These are phyloP conservation scores for Nannoperca australis DNA, from an alignment of 2,797 vertebrate species.

Conservation along the genomic window DNA sequence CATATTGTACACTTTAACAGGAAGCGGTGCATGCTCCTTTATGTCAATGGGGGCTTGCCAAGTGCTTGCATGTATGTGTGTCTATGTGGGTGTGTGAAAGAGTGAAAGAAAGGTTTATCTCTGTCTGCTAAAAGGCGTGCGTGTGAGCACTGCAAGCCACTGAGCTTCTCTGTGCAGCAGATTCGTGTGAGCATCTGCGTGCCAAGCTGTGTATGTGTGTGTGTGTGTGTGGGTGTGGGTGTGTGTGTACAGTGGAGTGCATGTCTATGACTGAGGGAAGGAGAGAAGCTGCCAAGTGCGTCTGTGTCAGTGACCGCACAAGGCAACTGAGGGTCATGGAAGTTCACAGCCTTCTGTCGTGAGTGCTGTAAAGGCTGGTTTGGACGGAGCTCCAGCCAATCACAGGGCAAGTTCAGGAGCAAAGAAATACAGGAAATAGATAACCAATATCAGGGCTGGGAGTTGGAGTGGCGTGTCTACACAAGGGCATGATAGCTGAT, in stretches of 20 bases:
- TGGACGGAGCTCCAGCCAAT: conserved; percentile 55
- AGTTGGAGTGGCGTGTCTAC: conserved; percentile 30
- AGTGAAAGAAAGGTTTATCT: conserved; percentile 80
- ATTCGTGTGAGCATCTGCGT: conserved; percentile 75
- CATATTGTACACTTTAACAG: conserved; percentile 55
- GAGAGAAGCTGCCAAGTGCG: conserved; percentile 76
- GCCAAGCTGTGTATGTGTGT: conserved; percentile 56
- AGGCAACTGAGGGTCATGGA: conserved; percentile 81
- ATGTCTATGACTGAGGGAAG: conserved; percentile 65
- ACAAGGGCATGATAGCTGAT: conserved; percentile 42
- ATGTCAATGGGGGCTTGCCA: conserved; percentile 68
- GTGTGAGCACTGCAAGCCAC: conserved; percentile 75
- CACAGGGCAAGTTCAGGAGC: conserved; percentile 25
- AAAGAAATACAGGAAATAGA: conserved; percentile 65
- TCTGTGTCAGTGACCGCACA: conserved; percentile 81
- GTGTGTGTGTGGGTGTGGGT: conserved; percentile 49
- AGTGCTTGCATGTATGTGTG: conserved; percentile 61
- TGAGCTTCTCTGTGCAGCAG: conserved; percentile 68
- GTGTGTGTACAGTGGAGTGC: conserved; percentile 58
- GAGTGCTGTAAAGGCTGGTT: conserved; percentile 71
- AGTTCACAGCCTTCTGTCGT: conserved; percentile 80
- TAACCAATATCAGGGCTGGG: conserved; percentile 54
- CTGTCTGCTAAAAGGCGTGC: conserved; percentile 77
- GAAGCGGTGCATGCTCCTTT: conserved; percentile 70
- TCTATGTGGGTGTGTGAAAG: conserved; percentile 62